Conservation (phyloP, 2,113 vertebrate species). For the Tenrec ecaudatus region DNA sequence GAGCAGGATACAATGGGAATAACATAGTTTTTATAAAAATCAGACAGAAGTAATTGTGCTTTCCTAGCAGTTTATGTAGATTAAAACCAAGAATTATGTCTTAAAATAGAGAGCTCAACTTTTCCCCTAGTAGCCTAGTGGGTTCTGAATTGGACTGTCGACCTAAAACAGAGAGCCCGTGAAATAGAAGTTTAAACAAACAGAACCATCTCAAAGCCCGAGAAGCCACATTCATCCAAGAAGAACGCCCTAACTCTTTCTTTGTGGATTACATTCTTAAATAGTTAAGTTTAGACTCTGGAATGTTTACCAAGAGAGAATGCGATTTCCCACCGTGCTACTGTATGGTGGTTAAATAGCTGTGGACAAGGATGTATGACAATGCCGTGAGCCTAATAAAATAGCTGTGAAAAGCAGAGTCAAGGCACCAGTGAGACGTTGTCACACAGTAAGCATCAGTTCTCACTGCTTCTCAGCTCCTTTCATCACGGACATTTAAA, state of each 20-base stretch:
- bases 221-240: neutral
- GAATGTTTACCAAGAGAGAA: slow-evolving; percentile 30
- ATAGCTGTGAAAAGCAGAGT: neutral
- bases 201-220: neutral
- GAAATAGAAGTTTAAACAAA: neutral
- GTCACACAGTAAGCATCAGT: neutral
- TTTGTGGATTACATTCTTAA: neutral
- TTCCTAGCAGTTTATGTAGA: neutral
- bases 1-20: neutral
- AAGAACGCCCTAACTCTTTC: neutral
- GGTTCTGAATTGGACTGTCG: too few relatives aligned
- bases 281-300: neutral
- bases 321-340: neutral
- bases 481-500: slow-evolving; percentile 17
- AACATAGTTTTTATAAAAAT: neutral
- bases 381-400: neutral
- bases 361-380: neutral
- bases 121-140: too few relatives aligned
- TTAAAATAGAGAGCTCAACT: neutral
- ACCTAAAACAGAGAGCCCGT: neutral
- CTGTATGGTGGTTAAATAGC: neutral
- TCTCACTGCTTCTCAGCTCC: neutral
- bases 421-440: neutral
- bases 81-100: slow-evolving; percentile 29
- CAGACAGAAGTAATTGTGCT: neutral